Percentiles rank a stretch among this genome's conserved stretches.
Conservation (phyloP, 2,797 vertebrate genomes). For the Aeoliscus strigatus region DNA sequence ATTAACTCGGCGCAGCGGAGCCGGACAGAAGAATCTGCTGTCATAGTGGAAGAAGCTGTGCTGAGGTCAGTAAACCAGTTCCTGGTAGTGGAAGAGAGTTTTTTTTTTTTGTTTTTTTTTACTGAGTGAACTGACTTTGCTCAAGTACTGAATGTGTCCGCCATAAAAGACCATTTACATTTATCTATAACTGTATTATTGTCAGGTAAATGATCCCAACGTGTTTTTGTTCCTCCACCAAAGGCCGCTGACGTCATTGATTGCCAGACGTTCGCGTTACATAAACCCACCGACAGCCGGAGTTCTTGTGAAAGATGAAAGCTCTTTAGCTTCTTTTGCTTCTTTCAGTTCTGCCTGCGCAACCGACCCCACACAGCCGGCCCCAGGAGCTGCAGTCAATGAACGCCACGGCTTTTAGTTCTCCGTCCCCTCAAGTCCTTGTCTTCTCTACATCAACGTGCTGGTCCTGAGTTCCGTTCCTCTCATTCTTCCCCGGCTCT, state of each 20-base stretch:
- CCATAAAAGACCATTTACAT: no score
- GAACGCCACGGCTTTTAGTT: constrained; percentile 17
- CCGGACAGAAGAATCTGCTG: constrained; percentile 8
- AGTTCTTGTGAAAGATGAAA: constrained; percentile 26
- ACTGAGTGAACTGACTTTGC: constrained; percentile 6
- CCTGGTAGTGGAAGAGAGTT: neutral
- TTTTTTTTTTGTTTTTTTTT: no score
- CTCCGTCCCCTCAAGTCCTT: constrained; percentile 4
- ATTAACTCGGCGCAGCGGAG: constrained; percentile 13
- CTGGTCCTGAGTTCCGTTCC: constrained; percentile 2
- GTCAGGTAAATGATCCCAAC: constrained; percentile 2
- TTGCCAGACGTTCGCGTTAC: constrained; percentile 37
- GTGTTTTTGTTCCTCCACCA: constrained; percentile 14
- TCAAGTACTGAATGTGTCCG: neutral
- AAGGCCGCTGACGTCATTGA: constrained; percentile 34
- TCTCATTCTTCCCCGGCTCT: constrained; percentile 13
- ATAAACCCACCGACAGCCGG: constrained; percentile 33
- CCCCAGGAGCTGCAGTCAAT: constrained; percentile 12
- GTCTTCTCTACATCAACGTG: constrained; percentile 10
- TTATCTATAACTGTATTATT: no score
- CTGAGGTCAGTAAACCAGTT: constrained; percentile 23
- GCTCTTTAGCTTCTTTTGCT: constrained; percentile 26
- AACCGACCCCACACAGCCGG: neutral
- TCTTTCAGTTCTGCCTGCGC: constrained; percentile 3
- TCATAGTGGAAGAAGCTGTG: constrained; percentile 20